Conservation (phyloP, 2,113 vertebrate genomes). For the Rhinoderma darwinii region DNA sequence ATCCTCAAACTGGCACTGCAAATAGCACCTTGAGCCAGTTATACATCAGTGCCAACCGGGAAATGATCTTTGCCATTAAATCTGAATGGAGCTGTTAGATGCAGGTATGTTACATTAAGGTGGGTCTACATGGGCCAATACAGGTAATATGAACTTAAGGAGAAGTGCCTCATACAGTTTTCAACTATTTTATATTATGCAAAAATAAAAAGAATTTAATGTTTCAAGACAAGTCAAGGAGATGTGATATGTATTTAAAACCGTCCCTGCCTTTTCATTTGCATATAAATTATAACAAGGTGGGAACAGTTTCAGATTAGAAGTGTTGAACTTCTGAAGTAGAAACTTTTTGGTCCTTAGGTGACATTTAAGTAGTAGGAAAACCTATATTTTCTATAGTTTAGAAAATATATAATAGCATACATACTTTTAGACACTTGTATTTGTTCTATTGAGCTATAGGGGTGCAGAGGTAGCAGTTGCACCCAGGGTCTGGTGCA, state of each 20-base stretch:
- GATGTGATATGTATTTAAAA: not conserved
- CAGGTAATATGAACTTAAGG: slow-evolving; percentile 23
- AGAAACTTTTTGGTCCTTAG: not conserved
- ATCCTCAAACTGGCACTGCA: slow-evolving; percentile 44
- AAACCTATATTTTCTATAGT: not conserved
- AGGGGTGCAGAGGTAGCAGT: too few relatives aligned
- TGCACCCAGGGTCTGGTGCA: too few relatives aligned
- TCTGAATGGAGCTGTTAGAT: slow-evolving; percentile 50
- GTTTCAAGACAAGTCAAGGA: slow-evolving; percentile 21
- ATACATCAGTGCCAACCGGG: slow-evolving; percentile 46
- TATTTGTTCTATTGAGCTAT: too few relatives aligned
- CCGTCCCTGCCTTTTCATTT: not conserved
- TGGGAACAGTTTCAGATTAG: slow-evolving; percentile 21
- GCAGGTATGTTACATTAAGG: slow-evolving; percentile 31
- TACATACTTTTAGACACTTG: too few relatives aligned
- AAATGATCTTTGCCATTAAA: slow-evolving; percentile 43
- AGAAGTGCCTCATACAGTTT: not conserved
- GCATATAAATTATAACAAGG: not conserved
- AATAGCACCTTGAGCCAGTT: slow-evolving; percentile 44
- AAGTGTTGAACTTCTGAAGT: not conserved
- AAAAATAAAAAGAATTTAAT: slow-evolving; percentile 28
- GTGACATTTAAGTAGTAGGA: not conserved
- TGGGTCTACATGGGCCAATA: not conserved
- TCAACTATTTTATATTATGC: slow-evolving; percentile 19
- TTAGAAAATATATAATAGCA: too few relatives aligned